Evolutionary conservation across 2,113 vertebrate genomes (phyloP).

Genomic region (Rhabdornis inornatus): DNA sequence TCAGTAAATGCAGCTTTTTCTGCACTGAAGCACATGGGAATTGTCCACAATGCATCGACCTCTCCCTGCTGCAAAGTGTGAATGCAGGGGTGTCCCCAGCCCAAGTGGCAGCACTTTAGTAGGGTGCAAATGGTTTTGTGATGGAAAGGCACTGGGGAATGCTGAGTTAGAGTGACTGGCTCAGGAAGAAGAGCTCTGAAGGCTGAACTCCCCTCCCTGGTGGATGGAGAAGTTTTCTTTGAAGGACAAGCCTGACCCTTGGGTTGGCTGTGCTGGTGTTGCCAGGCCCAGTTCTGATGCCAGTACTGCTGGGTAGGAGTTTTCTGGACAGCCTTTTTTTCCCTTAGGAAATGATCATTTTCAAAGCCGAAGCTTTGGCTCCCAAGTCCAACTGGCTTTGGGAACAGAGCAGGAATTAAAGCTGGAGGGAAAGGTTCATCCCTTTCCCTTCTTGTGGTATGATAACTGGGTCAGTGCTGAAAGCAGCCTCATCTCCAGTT

Average conservation of each 20-base stretch:
- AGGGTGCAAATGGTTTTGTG: neutral
- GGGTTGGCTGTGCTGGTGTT: neutral
- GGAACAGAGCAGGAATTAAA: neutral
- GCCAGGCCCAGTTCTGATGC: neutral
- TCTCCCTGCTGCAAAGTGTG: neutral
- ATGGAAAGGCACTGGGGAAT: neutral
- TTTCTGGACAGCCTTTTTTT: neutral
- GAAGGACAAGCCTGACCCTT: neutral
- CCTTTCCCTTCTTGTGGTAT: neutral
- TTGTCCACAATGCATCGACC: too few relatives aligned
- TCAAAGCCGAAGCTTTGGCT: neutral
- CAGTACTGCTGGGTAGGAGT: neutral
- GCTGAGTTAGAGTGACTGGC: neutral
- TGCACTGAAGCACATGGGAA: neutral
- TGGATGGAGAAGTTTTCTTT: neutral
- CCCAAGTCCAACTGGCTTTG: neutral
- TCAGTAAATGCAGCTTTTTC: neutral
- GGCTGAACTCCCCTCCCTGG: neutral
- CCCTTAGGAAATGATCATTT: neutral
- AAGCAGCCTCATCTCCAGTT: neutral
- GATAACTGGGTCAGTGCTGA: neutral
- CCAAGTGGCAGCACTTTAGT: neutral
- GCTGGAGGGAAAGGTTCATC: neutral
- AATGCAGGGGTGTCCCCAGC: rapidly evolving
- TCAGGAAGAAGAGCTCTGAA: neutral